Conservation (phyloP, 2,113 vertebrate genomes). For the Pelusios castaneus region DNA sequence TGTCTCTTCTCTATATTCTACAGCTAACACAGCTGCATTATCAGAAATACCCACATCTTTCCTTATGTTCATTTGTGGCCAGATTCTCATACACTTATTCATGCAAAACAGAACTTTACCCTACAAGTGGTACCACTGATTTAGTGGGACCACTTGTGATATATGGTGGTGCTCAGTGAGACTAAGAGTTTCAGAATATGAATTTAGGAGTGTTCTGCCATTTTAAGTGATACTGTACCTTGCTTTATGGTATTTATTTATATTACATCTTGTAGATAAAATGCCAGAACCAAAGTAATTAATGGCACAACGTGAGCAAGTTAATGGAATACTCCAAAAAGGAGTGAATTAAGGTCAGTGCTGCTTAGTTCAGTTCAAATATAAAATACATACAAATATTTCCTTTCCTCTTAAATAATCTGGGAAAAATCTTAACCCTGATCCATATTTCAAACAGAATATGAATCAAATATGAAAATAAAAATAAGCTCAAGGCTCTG, state of each 20-base stretch:
- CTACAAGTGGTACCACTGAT: background rate
- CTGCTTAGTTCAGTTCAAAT: background rate
- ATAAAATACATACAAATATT: background rate
- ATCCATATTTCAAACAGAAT: background rate
- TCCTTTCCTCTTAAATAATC: background rate
- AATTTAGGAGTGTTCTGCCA: background rate
- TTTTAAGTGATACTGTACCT: background rate
- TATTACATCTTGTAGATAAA: background rate
- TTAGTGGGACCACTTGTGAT: background rate
- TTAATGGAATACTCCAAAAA: background rate
- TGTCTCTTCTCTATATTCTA: background rate
- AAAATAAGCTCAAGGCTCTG: background rate
- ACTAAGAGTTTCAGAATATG: background rate
- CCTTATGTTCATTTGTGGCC: background rate
- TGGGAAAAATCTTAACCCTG: background rate
- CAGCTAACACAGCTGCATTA: background rate
- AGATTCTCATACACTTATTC: background rate
- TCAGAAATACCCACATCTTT: background rate
- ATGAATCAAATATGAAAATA: background rate
- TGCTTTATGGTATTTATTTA: accelerated
- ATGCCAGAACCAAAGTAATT: background rate
- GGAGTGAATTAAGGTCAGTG: background rate
- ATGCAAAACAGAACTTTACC: background rate
- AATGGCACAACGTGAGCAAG: background rate
- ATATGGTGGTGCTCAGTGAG: background rate